Evolutionary conservation across 2,113 vertebrate genomes (phyloP).

Genomic region (Seriola dumerili): DNA sequence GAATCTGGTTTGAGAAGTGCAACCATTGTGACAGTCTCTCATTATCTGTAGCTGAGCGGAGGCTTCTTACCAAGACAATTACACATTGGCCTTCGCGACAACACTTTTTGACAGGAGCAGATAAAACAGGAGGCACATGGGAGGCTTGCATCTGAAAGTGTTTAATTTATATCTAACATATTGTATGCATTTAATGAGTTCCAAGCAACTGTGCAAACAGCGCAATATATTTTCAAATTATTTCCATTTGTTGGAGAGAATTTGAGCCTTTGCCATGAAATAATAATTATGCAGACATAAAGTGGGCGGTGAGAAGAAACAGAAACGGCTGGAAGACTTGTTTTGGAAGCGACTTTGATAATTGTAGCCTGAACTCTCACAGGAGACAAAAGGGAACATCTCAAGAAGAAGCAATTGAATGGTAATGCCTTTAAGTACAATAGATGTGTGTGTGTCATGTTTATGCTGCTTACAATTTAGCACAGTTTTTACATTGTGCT

Average conservation of each 20-base stretch:
- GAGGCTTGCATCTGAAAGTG: background rate
- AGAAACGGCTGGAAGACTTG: slow-evolving; percentile 27
- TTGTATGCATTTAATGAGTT: slow-evolving; percentile 4
- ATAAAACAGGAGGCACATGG: slow-evolving; percentile 18
- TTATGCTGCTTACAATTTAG: background rate
- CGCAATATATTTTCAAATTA: background rate
- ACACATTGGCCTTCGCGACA: slow-evolving; percentile 51
- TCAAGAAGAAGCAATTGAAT: slow-evolving; percentile 17
- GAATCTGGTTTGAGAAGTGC: slow-evolving; percentile 51
- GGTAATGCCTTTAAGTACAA: slow-evolving; percentile 10
- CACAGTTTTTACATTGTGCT: slow-evolving; percentile 11
- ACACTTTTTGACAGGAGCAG: slow-evolving; percentile 37
- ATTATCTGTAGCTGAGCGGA: slow-evolving; percentile 64
- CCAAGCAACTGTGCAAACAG: background rate
- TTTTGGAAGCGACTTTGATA: slow-evolving; percentile 21
- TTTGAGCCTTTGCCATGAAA: background rate
- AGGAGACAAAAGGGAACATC: slow-evolving; percentile 11
- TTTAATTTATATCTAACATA: background rate
- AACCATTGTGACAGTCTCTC: slow-evolving; percentile 66
- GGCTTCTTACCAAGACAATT: slow-evolving; percentile 61
- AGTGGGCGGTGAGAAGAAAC: slow-evolving; percentile 21
- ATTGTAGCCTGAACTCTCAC: slow-evolving; percentile 4
- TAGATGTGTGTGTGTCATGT: background rate
- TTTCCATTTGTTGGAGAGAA: background rate
- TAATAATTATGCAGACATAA: slow-evolving; percentile 26